Base-by-base conservation (phyloP, 2,113 vertebrate species). In the Ceyx cyanopectus region DNA sequence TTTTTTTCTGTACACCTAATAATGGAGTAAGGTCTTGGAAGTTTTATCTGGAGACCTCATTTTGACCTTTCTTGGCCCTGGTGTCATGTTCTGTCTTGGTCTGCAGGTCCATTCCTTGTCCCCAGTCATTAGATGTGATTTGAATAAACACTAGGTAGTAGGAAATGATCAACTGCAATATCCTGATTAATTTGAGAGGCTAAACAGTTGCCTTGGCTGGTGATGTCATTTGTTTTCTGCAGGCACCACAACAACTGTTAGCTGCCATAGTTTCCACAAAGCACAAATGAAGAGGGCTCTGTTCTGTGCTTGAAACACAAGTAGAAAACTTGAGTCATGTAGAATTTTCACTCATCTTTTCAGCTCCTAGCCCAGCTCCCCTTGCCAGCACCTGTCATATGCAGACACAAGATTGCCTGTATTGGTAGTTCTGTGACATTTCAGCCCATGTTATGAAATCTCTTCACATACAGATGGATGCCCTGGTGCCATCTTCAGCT, bases 211-310 rank as follows among this genome's bases (percentile, higher is more conserved):
- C n/a, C 82, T 80, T 87, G 79, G 17, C 30, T 70, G 51, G 26
- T 86, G 65, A 81, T 88, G 15, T 75, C 72, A n/a, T 79, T 87
- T 83, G 32, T 77, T 83, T 87, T 90, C 78, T 86, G 61, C 53
- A 81, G 69, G 26, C 69, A 46, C 51, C 2, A 1, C 69, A 76
- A 32, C 66, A 56, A 73, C 58, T 69, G 8, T 62, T 81, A 51
- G 16, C 54, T 91, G 16, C 68, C 23, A 7, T 37, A 66, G 60
- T 74, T 87, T 74, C 65, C 48, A 70, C 30, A 37, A 74, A 74
- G 24, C 20, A 54, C 9, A 77, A 91, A 73, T 11, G 19, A 87
- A 66, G 62, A 53, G 12, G 11, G 67, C 17, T 89, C 54, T 81
- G 34, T 30, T 81, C 32, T 86, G 45, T 60, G 18, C 66, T 81